phyloP scores from a whole-genome alignment of 2,113 vertebrate species.

The Pelodiscus sinensis region DNA sequence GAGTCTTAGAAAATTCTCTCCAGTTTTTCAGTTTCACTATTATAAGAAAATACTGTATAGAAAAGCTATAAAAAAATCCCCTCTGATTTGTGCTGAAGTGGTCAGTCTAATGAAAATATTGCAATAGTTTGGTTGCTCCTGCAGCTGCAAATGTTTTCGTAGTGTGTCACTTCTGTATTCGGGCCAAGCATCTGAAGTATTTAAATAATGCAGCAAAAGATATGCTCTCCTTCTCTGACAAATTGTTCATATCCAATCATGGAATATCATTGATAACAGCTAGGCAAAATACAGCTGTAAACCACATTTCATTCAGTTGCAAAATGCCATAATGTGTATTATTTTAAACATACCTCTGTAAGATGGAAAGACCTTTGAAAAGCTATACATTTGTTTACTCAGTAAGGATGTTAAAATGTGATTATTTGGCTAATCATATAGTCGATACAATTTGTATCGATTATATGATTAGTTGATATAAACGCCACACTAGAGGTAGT shows the following conservation, averaged over 20 bases:
- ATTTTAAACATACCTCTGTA: not conserved
- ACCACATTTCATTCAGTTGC: not conserved
- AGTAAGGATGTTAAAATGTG: not conserved
- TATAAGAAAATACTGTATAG: not conserved
- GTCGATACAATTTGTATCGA: too few relatives aligned
- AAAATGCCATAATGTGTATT: not conserved
- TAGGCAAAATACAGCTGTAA: conserved; percentile 4
- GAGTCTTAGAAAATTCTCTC: not conserved
- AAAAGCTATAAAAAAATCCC: not conserved
- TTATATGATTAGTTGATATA: too few relatives aligned
- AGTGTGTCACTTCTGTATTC: conserved; percentile 64
- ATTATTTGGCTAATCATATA: too few relatives aligned
- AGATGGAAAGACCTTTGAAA: conserved; percentile 47
- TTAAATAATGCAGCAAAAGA: conserved; percentile 61
- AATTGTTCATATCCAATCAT: conserved; percentile 23
- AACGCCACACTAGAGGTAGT: too few relatives aligned
- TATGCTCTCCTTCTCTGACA: conserved; percentile 41
- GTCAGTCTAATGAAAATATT: not conserved
- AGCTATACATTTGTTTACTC: conserved; percentile 44
- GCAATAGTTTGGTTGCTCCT: conserved; percentile 49
- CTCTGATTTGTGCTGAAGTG: conserved; percentile 24
- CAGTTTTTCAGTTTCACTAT: conserved; percentile 29
- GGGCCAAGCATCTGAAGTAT: conserved; percentile 66
- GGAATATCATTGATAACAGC: not conserved
- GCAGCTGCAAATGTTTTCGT: conserved; percentile 69